Base-by-base conservation (phyloP, 2,797 vertebrate species). In the Coluber constrictor region DNA sequence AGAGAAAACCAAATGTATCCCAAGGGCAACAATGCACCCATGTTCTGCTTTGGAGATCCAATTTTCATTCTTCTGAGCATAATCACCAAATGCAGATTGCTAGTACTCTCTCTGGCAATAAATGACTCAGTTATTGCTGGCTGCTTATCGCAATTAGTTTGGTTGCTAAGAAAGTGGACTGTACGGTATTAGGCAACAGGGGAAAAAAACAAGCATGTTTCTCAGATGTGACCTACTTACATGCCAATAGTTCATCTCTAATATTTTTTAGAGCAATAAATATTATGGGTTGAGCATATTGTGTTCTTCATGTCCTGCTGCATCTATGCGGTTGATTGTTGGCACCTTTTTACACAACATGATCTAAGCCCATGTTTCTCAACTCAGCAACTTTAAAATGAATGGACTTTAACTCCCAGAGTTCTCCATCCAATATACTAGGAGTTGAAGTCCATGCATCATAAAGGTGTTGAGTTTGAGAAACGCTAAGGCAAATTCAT, bases 201-300 rank as follows among this genome's bases (percentile, higher is more conserved):
- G 91, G 88, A 94, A 89, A 94, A 59, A 93, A 95, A 95, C 92
- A 96, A 93, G 94, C 93, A 94, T 95, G 94, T 86, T 93, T 96
- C 66, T 96, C 94, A 96, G 95, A 95, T 43, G 0, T 94, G 92
- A 94, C 93, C 94, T 94, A 93, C 86, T 96, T 95, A 90, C 32
- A 83, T 87, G 94, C 94, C 95, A 96, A 95, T 94, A 94, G 90
- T 88, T 95, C 95, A 94, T 91, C 93, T 89, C 3, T 94, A 95
- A 93, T 94, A 94, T 91, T 95, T 92, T 96, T 83, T 37, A 95
- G 94, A 90, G 91, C 61, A 0, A 2, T 74, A 91, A 89, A 10
- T 92, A 93, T 61, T 83, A 93, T 94, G 96, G 94, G 96, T 95
- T 92, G 92, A 95, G 95, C 96, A 57, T 94, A 27, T 60, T 95